Base-by-base conservation (phyloP, 2,888 invertebrate species). In the Pseudococcus longispinus region DNA sequence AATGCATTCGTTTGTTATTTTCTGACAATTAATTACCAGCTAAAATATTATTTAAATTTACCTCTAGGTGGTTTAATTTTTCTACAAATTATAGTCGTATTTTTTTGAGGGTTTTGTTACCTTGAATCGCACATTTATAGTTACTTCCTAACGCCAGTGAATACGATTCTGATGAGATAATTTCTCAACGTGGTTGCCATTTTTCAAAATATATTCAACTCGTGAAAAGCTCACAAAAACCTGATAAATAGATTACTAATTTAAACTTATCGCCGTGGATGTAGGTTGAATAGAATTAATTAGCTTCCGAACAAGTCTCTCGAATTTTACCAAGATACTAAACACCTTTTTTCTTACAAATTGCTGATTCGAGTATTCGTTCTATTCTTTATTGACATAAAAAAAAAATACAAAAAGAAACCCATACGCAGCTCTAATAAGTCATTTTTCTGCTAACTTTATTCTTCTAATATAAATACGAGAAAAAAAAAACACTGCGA, bases 161-260 rank as follows among this genome's bases (percentile, higher is more conserved):
- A 74, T 32, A n/a, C 15, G 18, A 32, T 32, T 15, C 15, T 74
- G 32, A 32, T 15, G 74, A 18, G 32, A 23, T 23, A 23, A 60
- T 20, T 60, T 23, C 9, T 23, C 13, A 60, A 13, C 23, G 2
- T n/a, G 20, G 23, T 11, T 13, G 4, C 13, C 23, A 60, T 60
- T 23, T 23, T 60, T 60, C 60, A 60, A 23, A 51, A 23, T 20
- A 60, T 23, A 23, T 60, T 60, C 11, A 60, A 23, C 23, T 11
- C 13, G 13, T 60, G 60, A 60, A 60, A 23, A 60, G 20, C 29
- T 37, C 74, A 32, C 74, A 32, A 32, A 18, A 13, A 74, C 32
- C 20, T 74, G 29, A 74, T 32, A 74, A 74, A 29, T 74, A 74
- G 74, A n/a, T 74, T 32, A 37, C 74, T 74, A 74, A 37, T 74